Conservation (phyloP, 2,797 vertebrate genomes). For the Borostomias antarcticus region DNA sequence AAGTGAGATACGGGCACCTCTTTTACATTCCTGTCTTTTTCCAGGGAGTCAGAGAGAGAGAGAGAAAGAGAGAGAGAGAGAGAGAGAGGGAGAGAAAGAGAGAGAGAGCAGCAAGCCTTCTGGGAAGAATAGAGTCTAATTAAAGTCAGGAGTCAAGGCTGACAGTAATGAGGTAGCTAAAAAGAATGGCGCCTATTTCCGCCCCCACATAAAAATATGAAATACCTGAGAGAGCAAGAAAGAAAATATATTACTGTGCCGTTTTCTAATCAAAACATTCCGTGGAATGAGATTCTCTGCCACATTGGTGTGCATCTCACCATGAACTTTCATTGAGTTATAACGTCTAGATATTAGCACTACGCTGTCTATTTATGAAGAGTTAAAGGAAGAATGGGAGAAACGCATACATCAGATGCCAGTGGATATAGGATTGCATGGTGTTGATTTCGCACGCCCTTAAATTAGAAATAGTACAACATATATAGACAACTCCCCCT, state of each 20-base stretch:
- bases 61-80: background rate
- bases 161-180: slow-evolving; percentile 42
- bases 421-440: background rate
- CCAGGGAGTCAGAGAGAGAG: background rate
- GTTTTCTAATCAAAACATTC: slow-evolving; percentile 60
- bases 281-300: slow-evolving; percentile 35
- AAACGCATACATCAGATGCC: slow-evolving; percentile 1
- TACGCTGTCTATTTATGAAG: background rate
- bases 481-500: background rate
- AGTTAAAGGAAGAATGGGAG: background rate
- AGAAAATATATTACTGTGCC: slow-evolving; percentile 38
- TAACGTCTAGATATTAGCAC: too few relatives aligned
- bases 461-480: too few relatives aligned
- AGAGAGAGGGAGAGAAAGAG: slow-evolving; percentile 10
- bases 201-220: slow-evolving; percentile 66
- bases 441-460: background rate
- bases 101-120: slow-evolving; percentile 46
- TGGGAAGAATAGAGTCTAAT: slow-evolving; percentile 67
- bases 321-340: background rate
- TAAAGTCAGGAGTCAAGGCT: slow-evolving; percentile 65
- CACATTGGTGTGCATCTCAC: slow-evolving; percentile 39
- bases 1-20: slow-evolving; percentile 46
- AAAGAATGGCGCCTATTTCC: slow-evolving; percentile 38
- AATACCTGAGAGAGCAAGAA: slow-evolving; percentile 55
- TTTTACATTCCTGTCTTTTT: slow-evolving; percentile 56